Conservation (phyloP, 2,113 vertebrate genomes). For the Forbesichthys agassizii region DNA sequence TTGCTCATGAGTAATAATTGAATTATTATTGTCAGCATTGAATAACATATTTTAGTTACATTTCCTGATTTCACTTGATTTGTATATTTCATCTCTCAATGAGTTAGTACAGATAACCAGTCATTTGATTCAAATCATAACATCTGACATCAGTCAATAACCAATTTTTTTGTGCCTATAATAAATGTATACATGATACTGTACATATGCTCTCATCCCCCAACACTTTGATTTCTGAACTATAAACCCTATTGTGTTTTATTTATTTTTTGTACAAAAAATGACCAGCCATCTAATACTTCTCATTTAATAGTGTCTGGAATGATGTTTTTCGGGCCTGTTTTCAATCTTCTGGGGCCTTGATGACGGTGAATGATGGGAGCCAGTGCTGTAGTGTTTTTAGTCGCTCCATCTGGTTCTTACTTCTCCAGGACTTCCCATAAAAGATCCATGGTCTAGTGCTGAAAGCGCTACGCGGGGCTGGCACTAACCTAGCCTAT, state of each 20-base stretch:
- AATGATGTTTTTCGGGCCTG: constrained; percentile 67
- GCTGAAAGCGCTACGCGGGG: constrained; percentile 32
- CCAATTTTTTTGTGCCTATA: constrained; percentile 5
- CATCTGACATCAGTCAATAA: constrained; percentile 10
- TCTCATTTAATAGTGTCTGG: constrained; percentile 68
- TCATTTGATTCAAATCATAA: not conserved
- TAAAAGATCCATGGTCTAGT: constrained; percentile 58
- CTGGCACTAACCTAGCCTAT: constrained; percentile 21
- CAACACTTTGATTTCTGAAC: constrained; percentile 44
- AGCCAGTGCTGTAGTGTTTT: constrained; percentile 63
- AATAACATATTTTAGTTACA: no score
- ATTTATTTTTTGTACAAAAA: constrained; percentile 44
- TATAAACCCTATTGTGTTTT: constrained; percentile 59
- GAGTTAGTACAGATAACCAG: no score
- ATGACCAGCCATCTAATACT: constrained; percentile 74
- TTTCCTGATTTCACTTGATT: no score
- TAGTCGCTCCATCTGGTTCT: constrained; percentile 76
- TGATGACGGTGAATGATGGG: constrained; percentile 76
- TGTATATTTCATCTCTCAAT: no score
- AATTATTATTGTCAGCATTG: no score
- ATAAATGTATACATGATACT: constrained; percentile 35
- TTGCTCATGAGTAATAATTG: no score
- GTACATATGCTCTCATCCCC: constrained; percentile 25
- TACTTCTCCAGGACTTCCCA: constrained; percentile 73
- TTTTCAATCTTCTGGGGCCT: constrained; percentile 75